Percentiles rank a stretch among this genome's conserved stretches.
These are phyloP conservation scores for Schizothorax lantsangensis DNA, from an alignment of 2,797 vertebrate species.

Conservation along the genomic window DNA sequence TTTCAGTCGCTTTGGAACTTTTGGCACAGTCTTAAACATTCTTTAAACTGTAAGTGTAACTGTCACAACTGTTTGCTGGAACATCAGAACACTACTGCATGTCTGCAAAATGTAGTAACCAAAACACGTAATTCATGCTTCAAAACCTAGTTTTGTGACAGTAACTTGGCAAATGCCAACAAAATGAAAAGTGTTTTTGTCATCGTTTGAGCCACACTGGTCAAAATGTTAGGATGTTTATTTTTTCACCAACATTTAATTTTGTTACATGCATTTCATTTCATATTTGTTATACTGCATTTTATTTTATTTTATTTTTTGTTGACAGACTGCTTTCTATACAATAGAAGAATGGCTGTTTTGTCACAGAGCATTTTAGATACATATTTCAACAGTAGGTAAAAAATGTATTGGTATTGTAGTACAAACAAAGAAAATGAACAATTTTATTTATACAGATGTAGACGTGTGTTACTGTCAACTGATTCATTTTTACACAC, in stretches of 20 bases:
- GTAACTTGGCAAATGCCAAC: too few species aligned
- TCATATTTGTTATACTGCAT: too few species aligned
- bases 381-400: too few species aligned
- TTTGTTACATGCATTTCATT: too few species aligned
- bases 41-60: background rate
- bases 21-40: background rate
- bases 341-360: background rate
- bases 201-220: background rate
- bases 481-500: background rate
- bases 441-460: background rate
- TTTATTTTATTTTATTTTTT: too few species aligned
- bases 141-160: background rate
- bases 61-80: background rate
- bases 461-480: too few species aligned
- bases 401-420: too few species aligned
- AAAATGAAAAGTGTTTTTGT: background rate
- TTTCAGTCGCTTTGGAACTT: background rate
- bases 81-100: background rate
- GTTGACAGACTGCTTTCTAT: too few species aligned
- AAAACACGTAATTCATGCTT: background rate
- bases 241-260: background rate
- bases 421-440: background rate
- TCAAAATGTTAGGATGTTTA: background rate
- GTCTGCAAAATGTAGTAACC: background rate
- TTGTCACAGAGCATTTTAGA: too few species aligned